Conservation (phyloP, 37 sponge, comb jelly and placozoan species). For the Tethya wilhelma region DNA sequence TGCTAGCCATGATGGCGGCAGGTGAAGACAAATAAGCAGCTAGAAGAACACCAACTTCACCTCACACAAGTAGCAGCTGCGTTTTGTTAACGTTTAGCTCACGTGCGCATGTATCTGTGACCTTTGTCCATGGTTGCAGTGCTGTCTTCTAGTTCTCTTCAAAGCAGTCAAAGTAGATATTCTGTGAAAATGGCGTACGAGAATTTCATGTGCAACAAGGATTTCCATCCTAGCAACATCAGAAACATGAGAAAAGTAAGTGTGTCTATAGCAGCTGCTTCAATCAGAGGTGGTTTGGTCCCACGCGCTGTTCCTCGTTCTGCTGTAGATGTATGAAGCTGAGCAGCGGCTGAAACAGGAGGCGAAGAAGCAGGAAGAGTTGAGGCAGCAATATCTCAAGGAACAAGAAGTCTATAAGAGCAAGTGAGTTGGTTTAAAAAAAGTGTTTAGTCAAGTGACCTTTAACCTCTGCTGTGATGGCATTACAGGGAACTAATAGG, state of each 20-base stretch:
- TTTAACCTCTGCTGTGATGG: too few species aligned
- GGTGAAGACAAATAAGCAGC: not conserved
- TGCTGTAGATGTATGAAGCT: slow-evolving; percentile 78
- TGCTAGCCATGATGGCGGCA: slow-evolving; percentile 1
- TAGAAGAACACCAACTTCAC: not conserved
- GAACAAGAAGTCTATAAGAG: slow-evolving; percentile 85
- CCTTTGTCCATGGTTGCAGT: not conserved
- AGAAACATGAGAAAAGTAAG: slow-evolving; percentile 23
- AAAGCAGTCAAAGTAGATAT: not conserved
- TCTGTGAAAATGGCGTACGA: not conserved
- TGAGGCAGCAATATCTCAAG: slow-evolving; percentile 80
- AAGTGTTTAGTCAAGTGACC: too few species aligned
- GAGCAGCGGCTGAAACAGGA: slow-evolving; percentile 69
- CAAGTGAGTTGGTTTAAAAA: slow-evolving; percentile 65
- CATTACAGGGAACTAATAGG: slow-evolving; percentile 68
- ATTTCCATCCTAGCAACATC: slow-evolving; percentile 63
- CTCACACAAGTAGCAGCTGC: not conserved
- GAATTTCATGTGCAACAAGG: slow-evolving; percentile 26
- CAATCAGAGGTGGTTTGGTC: not conserved
- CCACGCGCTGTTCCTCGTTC: not conserved
- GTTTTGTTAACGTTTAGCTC: not conserved
- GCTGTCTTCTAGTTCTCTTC: not conserved
- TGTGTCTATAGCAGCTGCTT: not conserved
- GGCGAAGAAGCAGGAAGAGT: slow-evolving; percentile 66
- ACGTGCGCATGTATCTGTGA: too few species aligned